phyloP scores from a whole-genome alignment of 2,797 vertebrate genomes.

The Threskiornis aethiopicus region DNA sequence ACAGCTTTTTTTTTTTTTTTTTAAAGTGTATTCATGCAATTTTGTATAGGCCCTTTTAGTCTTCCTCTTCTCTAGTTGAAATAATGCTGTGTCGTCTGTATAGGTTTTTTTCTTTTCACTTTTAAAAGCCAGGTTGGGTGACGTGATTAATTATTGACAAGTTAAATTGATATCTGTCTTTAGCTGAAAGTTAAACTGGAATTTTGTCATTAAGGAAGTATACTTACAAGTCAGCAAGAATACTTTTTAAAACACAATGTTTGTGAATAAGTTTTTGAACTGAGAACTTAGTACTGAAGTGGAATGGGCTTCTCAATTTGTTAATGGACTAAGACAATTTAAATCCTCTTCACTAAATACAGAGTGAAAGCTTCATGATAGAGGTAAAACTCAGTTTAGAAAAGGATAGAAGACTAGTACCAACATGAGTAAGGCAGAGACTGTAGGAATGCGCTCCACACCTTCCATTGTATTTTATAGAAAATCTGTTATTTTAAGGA shows the following conservation, averaged over 20 bases:
- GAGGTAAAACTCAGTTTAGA: neutral
- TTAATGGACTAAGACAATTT: neutral
- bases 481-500: neutral
- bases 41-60: neutral
- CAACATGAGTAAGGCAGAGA: neutral
- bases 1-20: neutral
- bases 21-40: neutral
- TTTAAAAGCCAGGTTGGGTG: neutral
- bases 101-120: neutral
- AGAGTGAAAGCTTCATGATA: neutral
- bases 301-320: neutral
- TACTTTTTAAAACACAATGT: neutral
- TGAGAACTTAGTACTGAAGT: neutral
- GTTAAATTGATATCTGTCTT: neutral
- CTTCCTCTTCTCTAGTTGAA: neutral
- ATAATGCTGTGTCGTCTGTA: neutral
- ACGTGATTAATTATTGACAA: neutral
- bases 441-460: neutral
- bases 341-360: neutral
- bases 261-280: neutral
- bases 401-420: neutral
- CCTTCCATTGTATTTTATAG: neutral
- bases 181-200: neutral
- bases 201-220: neutral
- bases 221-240: fast-evolving